A percentile compares a stretch with the other conserved stretches of the same genome.
These are phyloP conservation scores for Carpatolechia fugitivella DNA, from an alignment of 2,888 invertebrate species.

Conservation along the genomic window DNA sequence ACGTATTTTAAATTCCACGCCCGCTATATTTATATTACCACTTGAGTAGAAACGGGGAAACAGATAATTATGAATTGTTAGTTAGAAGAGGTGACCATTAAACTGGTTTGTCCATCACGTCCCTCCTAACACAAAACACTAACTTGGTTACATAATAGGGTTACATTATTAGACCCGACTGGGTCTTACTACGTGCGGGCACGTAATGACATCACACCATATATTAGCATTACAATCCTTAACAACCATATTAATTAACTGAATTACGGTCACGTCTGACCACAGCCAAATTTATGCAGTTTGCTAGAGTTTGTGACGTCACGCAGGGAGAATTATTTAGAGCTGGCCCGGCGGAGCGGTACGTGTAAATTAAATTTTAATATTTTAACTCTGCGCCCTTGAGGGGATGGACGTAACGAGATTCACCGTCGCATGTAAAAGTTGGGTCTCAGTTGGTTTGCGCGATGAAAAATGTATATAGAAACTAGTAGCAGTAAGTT, in stretches of 20 bases:
- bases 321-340: constrained; percentile 16
- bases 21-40: too few species aligned
- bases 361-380: constrained; percentile 22
- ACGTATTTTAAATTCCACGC: too few species aligned
- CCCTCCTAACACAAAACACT: constrained; percentile 1
- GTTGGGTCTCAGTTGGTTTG: constrained; percentile 15
- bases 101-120: background rate
- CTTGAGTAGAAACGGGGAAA: too few species aligned
- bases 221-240: constrained; percentile 14
- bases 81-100: background rate
- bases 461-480: constrained; percentile 3
- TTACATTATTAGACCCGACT: background rate
- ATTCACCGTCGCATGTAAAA: constrained; percentile 16
- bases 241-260: constrained; percentile 21
- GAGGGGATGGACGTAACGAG: constrained; percentile 12
- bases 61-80: background rate
- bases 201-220: constrained; percentile 4
- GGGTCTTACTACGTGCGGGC: background rate
- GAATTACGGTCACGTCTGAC: constrained; percentile 20
- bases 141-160: constrained; percentile 3
- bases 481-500: background rate
- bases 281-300: constrained; percentile 20
- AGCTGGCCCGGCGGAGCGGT: constrained; percentile 2
- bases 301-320: constrained; percentile 18
- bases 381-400: constrained; percentile 18